Evolutionary conservation across 2,113 vertebrate genomes (phyloP).

Genomic region (Psittacus erithacus): DNA sequence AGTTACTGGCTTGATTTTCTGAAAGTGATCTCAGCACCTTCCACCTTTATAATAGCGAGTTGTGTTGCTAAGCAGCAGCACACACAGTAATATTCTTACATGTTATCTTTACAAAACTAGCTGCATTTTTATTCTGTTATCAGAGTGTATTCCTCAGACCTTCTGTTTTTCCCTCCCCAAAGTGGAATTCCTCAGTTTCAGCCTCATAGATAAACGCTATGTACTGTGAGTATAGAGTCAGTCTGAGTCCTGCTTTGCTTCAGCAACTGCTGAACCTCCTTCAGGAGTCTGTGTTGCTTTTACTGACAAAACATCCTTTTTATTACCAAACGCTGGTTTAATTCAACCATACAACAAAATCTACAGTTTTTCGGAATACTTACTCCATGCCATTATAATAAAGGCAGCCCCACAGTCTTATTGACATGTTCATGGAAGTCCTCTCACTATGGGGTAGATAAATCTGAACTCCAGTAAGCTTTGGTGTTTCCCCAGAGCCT

Average conservation of each 20-base stretch:
- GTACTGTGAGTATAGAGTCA: background rate
- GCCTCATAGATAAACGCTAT: background rate
- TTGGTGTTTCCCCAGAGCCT: background rate
- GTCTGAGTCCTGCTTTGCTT: background rate
- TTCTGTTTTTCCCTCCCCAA: background rate
- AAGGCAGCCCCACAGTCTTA: background rate
- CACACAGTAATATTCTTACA: background rate
- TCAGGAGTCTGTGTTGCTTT: background rate
- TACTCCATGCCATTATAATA: fast-evolving
- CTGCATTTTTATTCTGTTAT: background rate
- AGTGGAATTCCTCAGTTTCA: background rate
- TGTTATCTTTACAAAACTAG: background rate
- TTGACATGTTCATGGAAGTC: background rate
- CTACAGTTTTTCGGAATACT: background rate
- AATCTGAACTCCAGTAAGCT: background rate
- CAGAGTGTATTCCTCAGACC: background rate
- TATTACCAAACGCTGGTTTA: background rate
- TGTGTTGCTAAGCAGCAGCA: background rate
- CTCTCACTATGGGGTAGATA: background rate
- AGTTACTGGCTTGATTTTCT: background rate
- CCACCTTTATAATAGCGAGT: background rate
- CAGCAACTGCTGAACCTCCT: background rate
- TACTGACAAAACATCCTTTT: background rate
- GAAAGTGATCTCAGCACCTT: background rate
- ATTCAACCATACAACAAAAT: background rate